Base-by-base conservation (phyloP, 1,140 invertebrate species). In the Plutomurus gul region DNA sequence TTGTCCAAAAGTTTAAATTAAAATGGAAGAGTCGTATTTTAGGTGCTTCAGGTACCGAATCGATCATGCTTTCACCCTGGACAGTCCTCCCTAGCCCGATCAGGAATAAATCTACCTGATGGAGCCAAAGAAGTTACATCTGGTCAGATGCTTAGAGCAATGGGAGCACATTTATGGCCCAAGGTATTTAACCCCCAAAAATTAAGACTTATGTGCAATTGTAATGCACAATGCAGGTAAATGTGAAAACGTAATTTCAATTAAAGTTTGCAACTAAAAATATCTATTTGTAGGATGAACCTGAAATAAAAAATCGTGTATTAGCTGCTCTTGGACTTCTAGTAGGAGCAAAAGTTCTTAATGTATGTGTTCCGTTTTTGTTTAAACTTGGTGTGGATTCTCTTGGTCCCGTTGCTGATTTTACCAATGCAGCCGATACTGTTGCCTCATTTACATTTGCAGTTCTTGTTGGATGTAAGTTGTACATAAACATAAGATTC, bases 121-220 rank as follows among this genome's bases (percentile, higher is more conserved):
- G 73, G 77, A 20, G 77, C 75, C 3, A 80, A 83, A 46, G 83
- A 87, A 47, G 91, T 97, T 20, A 91, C 91, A 3, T 91, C 91
- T 20, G 86, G 87, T 81, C 91, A 97, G 83, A 97, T 99, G 92
- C 85, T 98, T 2, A 90, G 90, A 82, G 92, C 92, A 56, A 96
- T 99, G 94, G 85, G 96, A 82, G 88, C 90, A 47, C 97, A 99
- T 88, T 94, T 99, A 77, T 99, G 98, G 98, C 98, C 98, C 33
- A 93, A 93, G 89, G 93, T 93, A 88, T 74, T 85, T 86, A 7
- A 22, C n/a, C n/a, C 75, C 51, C 83, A 43, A 16, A 39, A 25
- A 8, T 30, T 79, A 65, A 46, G 33, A 27, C 39, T 33, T 33
- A 11, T 73, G 47, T 82, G 4, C 5, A 71, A 65, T 46, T 72